These are phyloP conservation scores for Campylorhamphus procurvoides DNA, from an alignment of 2,113 vertebrate species.

Conservation along the genomic window DNA sequence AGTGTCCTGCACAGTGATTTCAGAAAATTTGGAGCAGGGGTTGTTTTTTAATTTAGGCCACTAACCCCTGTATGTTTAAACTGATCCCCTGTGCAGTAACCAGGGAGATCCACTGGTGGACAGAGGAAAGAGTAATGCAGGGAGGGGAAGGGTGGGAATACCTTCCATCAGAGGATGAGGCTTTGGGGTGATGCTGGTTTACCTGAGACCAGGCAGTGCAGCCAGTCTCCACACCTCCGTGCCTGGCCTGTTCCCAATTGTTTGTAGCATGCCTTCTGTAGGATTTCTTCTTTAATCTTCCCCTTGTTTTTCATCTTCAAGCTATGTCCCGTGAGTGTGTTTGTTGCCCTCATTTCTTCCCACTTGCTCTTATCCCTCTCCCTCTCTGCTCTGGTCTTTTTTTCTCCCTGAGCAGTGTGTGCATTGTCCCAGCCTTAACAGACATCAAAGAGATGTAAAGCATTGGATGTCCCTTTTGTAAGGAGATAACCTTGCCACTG, in stretches of 20 bases:
- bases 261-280: background rate
- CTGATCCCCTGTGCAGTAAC: background rate
- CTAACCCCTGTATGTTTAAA: background rate
- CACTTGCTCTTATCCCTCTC: background rate
- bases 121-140: background rate
- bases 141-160: background rate
- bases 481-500: background rate
- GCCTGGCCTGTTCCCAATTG: background rate
- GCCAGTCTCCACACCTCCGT: background rate
- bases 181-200: background rate
- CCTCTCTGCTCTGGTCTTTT: background rate
- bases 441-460: slow-evolving; percentile 21
- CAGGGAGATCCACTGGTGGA: background rate
- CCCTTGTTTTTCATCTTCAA: background rate
- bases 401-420: background rate
- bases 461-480: background rate
- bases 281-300: background rate
- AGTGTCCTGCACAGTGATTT: background rate
- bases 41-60: background rate
- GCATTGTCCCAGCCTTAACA: background rate
- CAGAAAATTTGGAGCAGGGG: background rate
- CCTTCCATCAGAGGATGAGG: background rate
- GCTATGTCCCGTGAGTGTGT: background rate
- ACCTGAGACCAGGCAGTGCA: background rate
- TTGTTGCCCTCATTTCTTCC: slow-evolving; percentile 5